These are phyloP conservation scores for Pseudomyrmex gracilis DNA, from an alignment of 1,140 invertebrate species.

Conservation along the genomic window DNA sequence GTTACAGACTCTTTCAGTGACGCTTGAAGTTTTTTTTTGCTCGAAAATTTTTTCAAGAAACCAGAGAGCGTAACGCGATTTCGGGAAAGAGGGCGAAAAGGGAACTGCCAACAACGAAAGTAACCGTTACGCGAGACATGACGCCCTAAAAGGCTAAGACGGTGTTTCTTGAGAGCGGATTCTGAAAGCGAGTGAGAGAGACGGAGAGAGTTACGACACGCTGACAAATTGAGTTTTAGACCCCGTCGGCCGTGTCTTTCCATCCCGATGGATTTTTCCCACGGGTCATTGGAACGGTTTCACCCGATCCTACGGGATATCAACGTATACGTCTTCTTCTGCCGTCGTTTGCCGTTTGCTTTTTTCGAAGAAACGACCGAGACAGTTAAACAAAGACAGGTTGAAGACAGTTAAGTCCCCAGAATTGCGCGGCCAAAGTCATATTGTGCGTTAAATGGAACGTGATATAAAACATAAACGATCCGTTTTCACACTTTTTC, in stretches of 20 bases:
- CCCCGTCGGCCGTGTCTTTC: background rate
- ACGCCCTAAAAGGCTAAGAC: constrained; percentile 46
- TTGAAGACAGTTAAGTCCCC: background rate
- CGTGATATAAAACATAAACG: constrained; percentile 35
- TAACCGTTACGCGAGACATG: constrained; percentile 16
- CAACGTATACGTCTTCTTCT: constrained; percentile 7
- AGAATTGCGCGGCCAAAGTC: constrained; percentile 17
- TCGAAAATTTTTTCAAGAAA: background rate
- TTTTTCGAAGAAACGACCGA: background rate
- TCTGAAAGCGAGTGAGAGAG: background rate
- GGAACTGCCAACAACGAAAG: background rate
- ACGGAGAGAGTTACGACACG: constrained; percentile 20
- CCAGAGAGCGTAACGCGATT: background rate
- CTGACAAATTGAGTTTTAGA: constrained; percentile 68
- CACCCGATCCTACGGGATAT: constrained; percentile 9
- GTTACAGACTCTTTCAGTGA: background rate
- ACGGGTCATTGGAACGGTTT: constrained; percentile 56
- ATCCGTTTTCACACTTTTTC: background rate
- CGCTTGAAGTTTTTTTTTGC: background rate
- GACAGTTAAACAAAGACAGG: too few relatives aligned
- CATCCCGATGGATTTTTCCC: constrained; percentile 55
- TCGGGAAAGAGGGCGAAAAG: background rate
- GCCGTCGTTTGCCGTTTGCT: background rate
- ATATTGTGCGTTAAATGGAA: constrained; percentile 39
- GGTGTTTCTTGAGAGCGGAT: constrained; percentile 28